Evolutionary conservation across 2,797 vertebrate genomes (phyloP).

Genomic region (Gadopsis marmoratus): DNA sequence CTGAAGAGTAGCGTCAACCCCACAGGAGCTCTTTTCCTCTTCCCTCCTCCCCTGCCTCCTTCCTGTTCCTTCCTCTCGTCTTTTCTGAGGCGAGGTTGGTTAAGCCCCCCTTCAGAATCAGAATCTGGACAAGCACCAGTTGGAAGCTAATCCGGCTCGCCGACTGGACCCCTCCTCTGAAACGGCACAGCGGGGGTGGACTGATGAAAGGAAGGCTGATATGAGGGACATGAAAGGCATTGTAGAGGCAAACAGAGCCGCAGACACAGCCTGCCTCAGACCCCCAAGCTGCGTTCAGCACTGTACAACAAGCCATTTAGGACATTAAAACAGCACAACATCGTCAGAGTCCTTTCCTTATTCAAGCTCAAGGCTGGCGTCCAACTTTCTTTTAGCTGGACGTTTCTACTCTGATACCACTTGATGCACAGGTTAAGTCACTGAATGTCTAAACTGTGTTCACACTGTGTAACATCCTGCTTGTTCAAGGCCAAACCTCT

Average conservation of each 20-base stretch:
- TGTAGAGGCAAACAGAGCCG: conserved; percentile 73
- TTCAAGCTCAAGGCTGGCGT: conserved; percentile 42
- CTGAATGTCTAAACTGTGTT: conserved; percentile 39
- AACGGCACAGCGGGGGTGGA: conserved; percentile 75
- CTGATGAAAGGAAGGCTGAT: conserved; percentile 81
- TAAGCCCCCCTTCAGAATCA: conserved; percentile 79
- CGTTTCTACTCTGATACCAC: conserved; percentile 39
- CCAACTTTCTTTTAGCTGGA: conserved; percentile 39
- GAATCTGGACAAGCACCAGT: conserved; percentile 84
- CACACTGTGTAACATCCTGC: conserved; percentile 43
- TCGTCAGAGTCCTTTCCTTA: conserved; percentile 36
- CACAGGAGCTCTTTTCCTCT: conserved; percentile 59
- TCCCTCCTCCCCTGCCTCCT: conserved; percentile 42
- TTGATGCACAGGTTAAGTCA: conserved; percentile 57
- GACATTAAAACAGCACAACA: conserved; percentile 59
- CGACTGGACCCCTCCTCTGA: conserved; percentile 79
- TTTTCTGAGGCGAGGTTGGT: conserved; percentile 70
- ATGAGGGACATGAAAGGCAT: conserved; percentile 80
- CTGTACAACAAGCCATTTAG: conserved; percentile 73
- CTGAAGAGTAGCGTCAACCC: conserved; percentile 66
- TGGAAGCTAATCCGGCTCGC: conserved; percentile 82
- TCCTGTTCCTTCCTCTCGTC: conserved; percentile 54
- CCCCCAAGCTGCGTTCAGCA: conserved; percentile 65
- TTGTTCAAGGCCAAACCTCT: conserved; percentile 49
- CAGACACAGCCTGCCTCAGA: conserved; percentile 69